A percentile compares a stretch with the other conserved stretches of the same genome.
Conservation (phyloP, 2,113 vertebrate genomes). For the Astur gentilis region DNA sequence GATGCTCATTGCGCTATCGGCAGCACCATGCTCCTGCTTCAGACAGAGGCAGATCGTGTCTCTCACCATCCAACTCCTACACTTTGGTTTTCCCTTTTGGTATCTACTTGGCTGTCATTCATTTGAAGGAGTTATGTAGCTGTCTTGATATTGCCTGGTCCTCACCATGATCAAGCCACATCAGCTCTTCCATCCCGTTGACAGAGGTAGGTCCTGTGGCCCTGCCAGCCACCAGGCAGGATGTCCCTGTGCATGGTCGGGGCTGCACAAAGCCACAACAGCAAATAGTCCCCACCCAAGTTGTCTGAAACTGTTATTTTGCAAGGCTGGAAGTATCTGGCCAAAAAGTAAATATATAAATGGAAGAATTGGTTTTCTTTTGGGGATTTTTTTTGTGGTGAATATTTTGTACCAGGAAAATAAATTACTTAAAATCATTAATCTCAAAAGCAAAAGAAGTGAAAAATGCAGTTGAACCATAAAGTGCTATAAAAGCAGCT, state of each 20-base stretch:
- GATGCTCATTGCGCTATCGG: too few species aligned
- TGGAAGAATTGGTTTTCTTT: background rate
- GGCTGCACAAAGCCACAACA: rapidly evolving
- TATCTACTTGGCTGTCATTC: background rate
- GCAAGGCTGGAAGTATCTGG: background rate
- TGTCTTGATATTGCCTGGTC: background rate
- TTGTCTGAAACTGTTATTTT: background rate
- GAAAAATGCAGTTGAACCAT: background rate
- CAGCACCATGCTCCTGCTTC: background rate
- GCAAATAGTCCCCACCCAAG: background rate
- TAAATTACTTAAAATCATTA: background rate
- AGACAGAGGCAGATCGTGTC: background rate
- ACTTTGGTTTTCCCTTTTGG: background rate
- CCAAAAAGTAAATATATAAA: background rate
- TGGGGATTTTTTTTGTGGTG: too few species aligned
- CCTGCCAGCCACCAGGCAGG: background rate
- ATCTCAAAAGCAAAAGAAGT: background rate
- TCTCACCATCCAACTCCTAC: background rate
- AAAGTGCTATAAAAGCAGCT: background rate
- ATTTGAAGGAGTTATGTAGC: background rate
- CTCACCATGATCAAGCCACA: background rate
- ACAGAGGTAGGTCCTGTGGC: background rate
- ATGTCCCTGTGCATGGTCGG: rapidly evolving
- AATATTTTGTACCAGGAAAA: background rate
- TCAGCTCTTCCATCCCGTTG: background rate